Percentiles rank a stretch among this genome's conserved stretches.
Evolutionary conservation across 2,113 vertebrate genomes (phyloP).

Genomic region (Rhinopomastus cyanomelas): DNA sequence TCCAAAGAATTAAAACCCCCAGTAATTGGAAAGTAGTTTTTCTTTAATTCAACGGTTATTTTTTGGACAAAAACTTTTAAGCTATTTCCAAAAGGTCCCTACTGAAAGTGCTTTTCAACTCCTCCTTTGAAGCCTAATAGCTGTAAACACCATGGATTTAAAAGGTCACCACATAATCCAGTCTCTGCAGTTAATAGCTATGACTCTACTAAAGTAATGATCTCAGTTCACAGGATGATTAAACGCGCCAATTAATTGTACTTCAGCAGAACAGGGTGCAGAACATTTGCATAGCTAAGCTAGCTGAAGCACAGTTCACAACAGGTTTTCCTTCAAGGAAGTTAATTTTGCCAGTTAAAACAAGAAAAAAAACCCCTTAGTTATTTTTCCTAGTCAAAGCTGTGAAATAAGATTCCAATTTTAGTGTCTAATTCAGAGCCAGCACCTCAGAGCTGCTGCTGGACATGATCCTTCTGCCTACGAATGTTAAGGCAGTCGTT

Average conservation of each 20-base stretch:
- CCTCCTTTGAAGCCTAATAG: background rate
- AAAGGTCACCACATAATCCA: conserved; percentile 53
- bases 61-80: background rate
- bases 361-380: background rate
- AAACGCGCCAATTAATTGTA: background rate
- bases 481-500: background rate
- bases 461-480: background rate
- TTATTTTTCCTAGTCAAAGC: background rate
- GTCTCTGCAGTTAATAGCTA: conserved; percentile 18
- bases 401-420: background rate
- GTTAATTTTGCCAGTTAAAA: background rate
- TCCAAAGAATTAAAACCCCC: background rate
- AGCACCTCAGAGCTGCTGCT: background rate
- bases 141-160: background rate
- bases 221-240: conserved; percentile 16
- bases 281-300: background rate
- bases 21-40: background rate
- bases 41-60: background rate
- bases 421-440: background rate
- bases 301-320: background rate
- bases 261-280: background rate
- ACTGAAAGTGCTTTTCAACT: background rate
- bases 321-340: background rate
- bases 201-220: conserved; percentile 17
- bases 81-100: background rate